Evolutionary conservation across 2,888 invertebrate species (phyloP).

Genomic region (Brenthis hecate): DNA sequence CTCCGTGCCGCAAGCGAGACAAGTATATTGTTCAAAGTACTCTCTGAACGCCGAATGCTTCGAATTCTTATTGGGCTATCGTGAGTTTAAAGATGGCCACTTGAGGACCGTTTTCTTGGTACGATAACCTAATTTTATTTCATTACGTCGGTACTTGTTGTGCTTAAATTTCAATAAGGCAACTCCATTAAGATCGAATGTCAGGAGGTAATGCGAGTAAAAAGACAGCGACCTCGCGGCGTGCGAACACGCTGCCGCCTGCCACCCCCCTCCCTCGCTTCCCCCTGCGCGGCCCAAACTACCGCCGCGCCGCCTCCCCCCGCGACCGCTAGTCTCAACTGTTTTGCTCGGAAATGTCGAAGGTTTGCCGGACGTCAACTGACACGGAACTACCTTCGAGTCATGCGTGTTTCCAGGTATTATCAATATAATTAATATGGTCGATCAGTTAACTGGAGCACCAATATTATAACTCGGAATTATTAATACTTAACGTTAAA

Average conservation of each 20-base stretch:
- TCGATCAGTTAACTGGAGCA: slow-evolving; percentile 42
- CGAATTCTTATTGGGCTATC: slow-evolving; percentile 76
- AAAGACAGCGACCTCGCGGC: slow-evolving; percentile 74
- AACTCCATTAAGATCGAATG: slow-evolving; percentile 78
- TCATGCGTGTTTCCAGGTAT: slow-evolving; percentile 72
- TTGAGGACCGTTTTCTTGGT: slow-evolving; percentile 75
- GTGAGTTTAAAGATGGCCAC: slow-evolving; percentile 79
- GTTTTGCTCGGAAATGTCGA: slow-evolving; percentile 74
- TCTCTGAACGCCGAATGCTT: slow-evolving; percentile 63
- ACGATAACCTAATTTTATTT: slow-evolving; percentile 79
- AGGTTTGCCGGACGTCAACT: slow-evolving; percentile 79
- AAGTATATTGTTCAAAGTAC: slow-evolving; percentile 48
- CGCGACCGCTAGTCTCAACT: slow-evolving; percentile 62
- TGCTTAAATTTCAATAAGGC: slow-evolving; percentile 77
- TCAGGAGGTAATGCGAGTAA: slow-evolving; percentile 74
- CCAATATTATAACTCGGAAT: slow-evolving; percentile 18
- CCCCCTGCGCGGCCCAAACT: slow-evolving; percentile 17
- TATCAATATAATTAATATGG: slow-evolving; percentile 42
- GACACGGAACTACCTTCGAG: slow-evolving; percentile 78
- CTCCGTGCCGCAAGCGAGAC: slow-evolving; percentile 58
- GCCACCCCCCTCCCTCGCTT: slow-evolving; percentile 36
- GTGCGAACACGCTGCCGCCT: slow-evolving; percentile 57
- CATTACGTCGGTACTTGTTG: slow-evolving; percentile 71
- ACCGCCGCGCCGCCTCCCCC: slow-evolving; percentile 44
- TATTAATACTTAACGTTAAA: neutral